Conservation (phyloP, 1,140 invertebrate species). For the Meloidogyne hapla region DNA sequence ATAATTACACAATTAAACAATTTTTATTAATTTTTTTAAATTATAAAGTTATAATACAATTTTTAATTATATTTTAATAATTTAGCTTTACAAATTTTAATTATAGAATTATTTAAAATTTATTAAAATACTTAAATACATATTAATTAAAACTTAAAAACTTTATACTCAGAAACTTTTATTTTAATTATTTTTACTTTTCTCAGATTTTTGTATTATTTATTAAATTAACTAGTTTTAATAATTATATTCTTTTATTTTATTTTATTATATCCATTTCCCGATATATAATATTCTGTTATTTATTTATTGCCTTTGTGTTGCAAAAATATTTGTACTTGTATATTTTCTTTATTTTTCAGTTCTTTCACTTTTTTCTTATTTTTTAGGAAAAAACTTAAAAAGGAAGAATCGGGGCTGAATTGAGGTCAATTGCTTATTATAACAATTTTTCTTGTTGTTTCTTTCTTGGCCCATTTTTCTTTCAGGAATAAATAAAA, state of each 20-base stretch:
- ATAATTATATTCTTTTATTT: not conserved
- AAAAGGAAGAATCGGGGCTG: not conserved
- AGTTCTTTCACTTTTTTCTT: not conserved
- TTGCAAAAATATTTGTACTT: not conserved
- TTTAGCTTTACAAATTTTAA: no score
- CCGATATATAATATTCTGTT: not conserved
- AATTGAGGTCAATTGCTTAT: slow-evolving; percentile 1
- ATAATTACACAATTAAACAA: no score
- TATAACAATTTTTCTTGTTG: not conserved
- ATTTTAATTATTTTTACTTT: not conserved
- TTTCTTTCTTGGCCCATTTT: not conserved
- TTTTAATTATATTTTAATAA: no score
- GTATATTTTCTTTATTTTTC: not conserved
- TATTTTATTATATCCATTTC: not conserved
- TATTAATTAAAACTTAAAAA: not conserved
- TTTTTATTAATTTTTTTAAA: no score
- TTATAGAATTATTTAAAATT: no score
- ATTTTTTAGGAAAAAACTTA: not conserved
- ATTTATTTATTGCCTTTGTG: not conserved
- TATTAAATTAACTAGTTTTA: not conserved
- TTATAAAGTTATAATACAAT: no score
- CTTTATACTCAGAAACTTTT: not conserved
- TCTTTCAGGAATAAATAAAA: not conserved
- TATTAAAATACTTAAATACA: no score
- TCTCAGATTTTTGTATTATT: not conserved